A percentile compares a stretch with the other conserved stretches of the same genome.
Conservation (phyloP, 2,888 invertebrate species). For the Drosophila niveifrons region DNA sequence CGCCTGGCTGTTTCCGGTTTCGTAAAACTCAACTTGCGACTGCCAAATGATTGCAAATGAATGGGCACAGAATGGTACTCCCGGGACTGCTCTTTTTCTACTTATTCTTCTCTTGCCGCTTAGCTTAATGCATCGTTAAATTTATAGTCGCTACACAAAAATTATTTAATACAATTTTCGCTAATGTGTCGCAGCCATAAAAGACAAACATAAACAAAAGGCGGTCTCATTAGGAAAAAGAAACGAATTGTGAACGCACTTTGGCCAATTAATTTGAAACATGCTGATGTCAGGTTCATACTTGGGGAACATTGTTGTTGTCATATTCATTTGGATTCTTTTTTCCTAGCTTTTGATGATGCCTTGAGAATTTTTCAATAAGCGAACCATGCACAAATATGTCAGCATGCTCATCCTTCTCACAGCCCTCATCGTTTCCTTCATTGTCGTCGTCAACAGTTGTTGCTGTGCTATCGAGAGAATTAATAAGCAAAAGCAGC, state of each 20-base stretch:
- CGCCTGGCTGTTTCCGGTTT: conserved; percentile 72
- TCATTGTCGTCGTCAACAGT: conserved; percentile 16
- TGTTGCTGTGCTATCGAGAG: conserved; percentile 31
- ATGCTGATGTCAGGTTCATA: conserved; percentile 12
- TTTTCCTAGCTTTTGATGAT: conserved; percentile 19
- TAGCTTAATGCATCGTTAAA: conserved; percentile 75
- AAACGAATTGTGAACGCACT: conserved; percentile 8
- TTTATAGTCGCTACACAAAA: conserved; percentile 65
- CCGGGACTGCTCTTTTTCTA: neutral
- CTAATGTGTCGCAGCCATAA: conserved; percentile 70
- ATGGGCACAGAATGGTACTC: conserved; percentile 57
- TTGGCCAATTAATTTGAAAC: conserved; percentile 17
- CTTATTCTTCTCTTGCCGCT: conserved; percentile 11
- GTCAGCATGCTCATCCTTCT: conserved; percentile 11
- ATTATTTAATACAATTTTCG: conserved; percentile 72
- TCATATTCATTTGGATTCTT: conserved; percentile 4
- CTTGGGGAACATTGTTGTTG: neutral
- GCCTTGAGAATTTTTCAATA: conserved; percentile 71
- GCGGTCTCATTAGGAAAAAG: conserved; percentile 42
- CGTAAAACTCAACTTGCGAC: conserved; percentile 68
- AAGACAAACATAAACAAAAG: conserved; percentile 34
- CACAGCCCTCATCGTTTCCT: neutral
- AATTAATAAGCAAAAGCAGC: conserved; percentile 60
- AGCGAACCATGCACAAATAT: conserved; percentile 66
- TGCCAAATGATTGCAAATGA: conserved; percentile 82